These are phyloP conservation scores for Orchesella cincta DNA, from an alignment of 1,140 invertebrate species.

Conservation along the genomic window DNA sequence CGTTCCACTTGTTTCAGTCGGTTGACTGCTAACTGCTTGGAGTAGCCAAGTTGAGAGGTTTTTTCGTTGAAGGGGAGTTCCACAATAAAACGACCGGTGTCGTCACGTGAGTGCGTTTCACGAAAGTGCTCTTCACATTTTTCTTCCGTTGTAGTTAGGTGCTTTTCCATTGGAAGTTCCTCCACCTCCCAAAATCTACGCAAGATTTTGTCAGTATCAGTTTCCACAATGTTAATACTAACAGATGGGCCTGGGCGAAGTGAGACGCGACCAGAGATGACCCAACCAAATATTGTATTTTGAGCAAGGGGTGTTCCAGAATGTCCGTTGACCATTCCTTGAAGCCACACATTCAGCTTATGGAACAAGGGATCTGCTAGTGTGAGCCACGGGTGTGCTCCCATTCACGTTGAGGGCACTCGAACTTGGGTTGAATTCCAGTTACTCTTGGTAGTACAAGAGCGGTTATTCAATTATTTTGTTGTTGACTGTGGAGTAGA, in stretches of 20 bases:
- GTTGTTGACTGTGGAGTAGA: not conserved
- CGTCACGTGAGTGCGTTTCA: constrained; percentile 35
- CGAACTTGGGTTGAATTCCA: not conserved
- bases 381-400: not conserved
- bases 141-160: constrained; percentile 35
- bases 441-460: not conserved
- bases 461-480: not conserved
- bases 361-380: not conserved
- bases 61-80: constrained; percentile 51
- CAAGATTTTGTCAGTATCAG: constrained; percentile 37
- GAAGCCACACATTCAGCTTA: not conserved
- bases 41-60: constrained; percentile 37
- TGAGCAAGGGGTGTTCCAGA: not conserved
- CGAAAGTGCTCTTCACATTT: constrained; percentile 48
- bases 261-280: not conserved
- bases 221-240: not conserved
- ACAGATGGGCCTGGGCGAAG: not conserved
- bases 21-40: not conserved
- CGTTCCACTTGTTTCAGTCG: not conserved
- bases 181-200: constrained; percentile 53
- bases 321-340: not conserved
- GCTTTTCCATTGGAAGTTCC: not conserved
- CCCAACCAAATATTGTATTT: not conserved
- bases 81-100: constrained; percentile 49
- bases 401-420: not conserved